These are phyloP conservation scores for Procavia capensis DNA, from an alignment of 2,113 vertebrate genomes.

Conservation along the genomic window DNA sequence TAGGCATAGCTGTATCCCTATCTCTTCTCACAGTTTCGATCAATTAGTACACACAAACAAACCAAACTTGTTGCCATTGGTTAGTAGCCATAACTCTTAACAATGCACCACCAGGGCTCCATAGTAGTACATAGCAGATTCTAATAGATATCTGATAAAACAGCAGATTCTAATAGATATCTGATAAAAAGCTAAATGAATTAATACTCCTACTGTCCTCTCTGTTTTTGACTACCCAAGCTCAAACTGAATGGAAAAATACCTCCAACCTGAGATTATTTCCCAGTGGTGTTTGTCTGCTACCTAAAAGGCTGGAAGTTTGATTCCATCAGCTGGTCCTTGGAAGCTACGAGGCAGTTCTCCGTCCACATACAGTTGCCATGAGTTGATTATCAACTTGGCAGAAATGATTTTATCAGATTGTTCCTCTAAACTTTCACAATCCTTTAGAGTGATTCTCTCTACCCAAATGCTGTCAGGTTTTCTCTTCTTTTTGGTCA, in stretches of 20 bases:
- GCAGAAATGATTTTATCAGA: not conserved
- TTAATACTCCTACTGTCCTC: not conserved
- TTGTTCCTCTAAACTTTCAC: not conserved
- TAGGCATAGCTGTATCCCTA: not conserved
- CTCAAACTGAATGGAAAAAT: slow-evolving; percentile 33
- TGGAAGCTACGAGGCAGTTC: too few relatives aligned
- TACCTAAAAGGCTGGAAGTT: too few relatives aligned
- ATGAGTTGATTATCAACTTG: too few relatives aligned
- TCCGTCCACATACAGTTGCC: too few relatives aligned
- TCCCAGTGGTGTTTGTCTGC: not conserved
- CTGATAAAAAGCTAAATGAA: not conserved
- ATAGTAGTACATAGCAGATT: not conserved
- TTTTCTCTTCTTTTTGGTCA: not conserved
- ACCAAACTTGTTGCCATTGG: too few relatives aligned
- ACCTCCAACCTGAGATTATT: not conserved
- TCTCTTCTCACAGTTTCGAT: not conserved
- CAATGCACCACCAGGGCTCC: too few relatives aligned
- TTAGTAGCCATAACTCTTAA: too few relatives aligned
- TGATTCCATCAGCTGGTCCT: too few relatives aligned
- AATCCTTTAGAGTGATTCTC: not conserved
- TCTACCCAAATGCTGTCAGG: not conserved
- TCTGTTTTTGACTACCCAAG: not conserved
- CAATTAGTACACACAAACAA: too few relatives aligned
- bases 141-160: not conserved
- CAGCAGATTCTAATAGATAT: not conserved